Evolutionary conservation across 2,888 invertebrate species (phyloP), one percentile per base, ranked within the genome.

Genomic region (Marronus borbonicus): DNA sequence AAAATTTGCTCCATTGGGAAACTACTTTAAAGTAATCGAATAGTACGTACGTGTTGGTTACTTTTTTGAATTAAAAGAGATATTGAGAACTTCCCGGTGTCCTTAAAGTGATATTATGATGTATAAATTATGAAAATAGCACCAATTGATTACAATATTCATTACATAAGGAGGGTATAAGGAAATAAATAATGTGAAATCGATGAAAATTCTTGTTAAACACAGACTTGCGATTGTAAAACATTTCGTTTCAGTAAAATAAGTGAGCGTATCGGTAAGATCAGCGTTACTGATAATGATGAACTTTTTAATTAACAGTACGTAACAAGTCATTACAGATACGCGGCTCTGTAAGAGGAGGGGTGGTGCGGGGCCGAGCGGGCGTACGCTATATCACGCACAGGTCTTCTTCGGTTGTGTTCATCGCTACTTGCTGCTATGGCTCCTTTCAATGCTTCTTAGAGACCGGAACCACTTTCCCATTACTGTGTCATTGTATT

Each of bases 251-350:
- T 79, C 76, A 79, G 76, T 72, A 72, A 79, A 78, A 79, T 39
- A 76, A 79, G 72, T 52, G 76, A 79, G 62, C 79, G 79, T 76
- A 79, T 72, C 76, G 76, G 55, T 31, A 66, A 76, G 79, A 76
- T 76, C 70, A 68, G 77, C 69, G 69, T 55, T 68, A 66, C 75
- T 76, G 79, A 86, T 86, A 85, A 84, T 84, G 84, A 83, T 86
- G 86, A 85, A 86, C 86, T 87, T 87, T 88, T 87, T 88, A 89
- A 88, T 89, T 88, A 89, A 87, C 88, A 87, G 88, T 87, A 88
- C 88, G 88, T 87, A 88, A 87, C 88, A 83, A 86, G 86, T 72
- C 58, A 72, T 72, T 72, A 72, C 52, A 72, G 60, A 60, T 72
- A 72, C 24, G 64, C n/a, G 17, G 17, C 39, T 65, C 39, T 44